phyloP scores from a whole-genome alignment of 2,888 invertebrate genomes.

The Hypena proboscidalis region DNA sequence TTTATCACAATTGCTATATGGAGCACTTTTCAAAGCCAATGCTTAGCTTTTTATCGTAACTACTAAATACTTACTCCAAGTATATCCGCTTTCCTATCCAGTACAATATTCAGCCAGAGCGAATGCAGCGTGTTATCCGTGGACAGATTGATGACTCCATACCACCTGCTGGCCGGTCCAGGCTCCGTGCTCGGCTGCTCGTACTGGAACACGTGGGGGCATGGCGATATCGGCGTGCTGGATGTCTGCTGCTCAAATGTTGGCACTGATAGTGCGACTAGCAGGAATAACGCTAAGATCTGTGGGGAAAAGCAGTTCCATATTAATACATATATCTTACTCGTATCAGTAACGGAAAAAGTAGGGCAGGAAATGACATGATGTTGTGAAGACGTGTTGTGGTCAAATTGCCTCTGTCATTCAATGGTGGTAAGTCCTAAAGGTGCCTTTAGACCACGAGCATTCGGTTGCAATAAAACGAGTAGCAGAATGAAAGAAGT shows the following conservation, averaged over 20 bases:
- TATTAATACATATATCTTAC: too few relatives aligned
- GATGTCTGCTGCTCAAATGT: conserved; percentile 54
- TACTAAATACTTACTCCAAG: conserved; percentile 81
- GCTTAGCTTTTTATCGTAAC: too few relatives aligned
- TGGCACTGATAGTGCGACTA: conserved; percentile 54
- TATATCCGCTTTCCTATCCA: conserved; percentile 86
- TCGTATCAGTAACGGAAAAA: too few relatives aligned
- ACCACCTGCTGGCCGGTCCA: conserved; percentile 81
- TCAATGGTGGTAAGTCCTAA: too few relatives aligned
- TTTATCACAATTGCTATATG: too few relatives aligned
- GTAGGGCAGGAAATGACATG: too few relatives aligned
- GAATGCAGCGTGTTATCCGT: conserved; percentile 85
- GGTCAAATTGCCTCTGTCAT: too few relatives aligned
- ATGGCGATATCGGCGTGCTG: conserved; percentile 76
- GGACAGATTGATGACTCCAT: conserved; percentile 84
- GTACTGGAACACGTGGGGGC: conserved; percentile 86
- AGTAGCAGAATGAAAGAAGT: too few relatives aligned
- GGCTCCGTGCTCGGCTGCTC: conserved; percentile 79
- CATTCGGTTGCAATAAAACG: too few relatives aligned
- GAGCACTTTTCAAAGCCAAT: too few relatives aligned
- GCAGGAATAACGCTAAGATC: conserved; percentile 53
- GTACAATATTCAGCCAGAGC: conserved; percentile 84
- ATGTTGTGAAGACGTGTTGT: too few relatives aligned
- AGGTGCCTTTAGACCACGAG: too few relatives aligned
- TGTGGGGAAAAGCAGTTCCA: conserved; percentile 40